A percentile compares a stretch with the other conserved stretches of the same genome.
Conservation (phyloP, 2,113 vertebrate species). For the Lonchura striata region DNA sequence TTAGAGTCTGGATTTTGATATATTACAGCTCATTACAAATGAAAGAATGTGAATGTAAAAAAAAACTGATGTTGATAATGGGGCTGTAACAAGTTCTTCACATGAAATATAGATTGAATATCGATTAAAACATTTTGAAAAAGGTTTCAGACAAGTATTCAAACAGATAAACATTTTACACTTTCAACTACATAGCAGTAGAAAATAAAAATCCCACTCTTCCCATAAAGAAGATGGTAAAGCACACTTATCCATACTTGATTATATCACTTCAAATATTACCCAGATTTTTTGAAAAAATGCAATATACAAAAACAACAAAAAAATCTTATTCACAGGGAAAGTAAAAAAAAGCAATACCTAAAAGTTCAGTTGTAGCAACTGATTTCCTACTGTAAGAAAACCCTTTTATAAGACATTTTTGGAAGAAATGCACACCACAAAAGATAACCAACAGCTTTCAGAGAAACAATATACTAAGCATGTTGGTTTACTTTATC, state of each 20-base stretch:
- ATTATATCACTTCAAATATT: neutral
- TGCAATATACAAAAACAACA: neutral
- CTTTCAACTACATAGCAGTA: neutral
- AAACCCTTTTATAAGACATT: neutral
- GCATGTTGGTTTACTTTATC: neutral
- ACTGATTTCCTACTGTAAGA: neutral
- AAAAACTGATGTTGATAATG: neutral
- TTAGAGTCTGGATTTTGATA: neutral
- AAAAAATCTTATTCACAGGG: neutral
- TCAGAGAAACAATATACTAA: neutral
- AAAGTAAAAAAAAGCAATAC: neutral
- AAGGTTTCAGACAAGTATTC: slow-evolving; percentile 11
- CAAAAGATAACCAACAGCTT: neutral
- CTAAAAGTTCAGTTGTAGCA: neutral
- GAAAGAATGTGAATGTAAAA: neutral
- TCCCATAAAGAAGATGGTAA: neutral
- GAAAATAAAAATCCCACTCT: neutral
- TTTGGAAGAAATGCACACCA: neutral
- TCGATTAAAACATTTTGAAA: neutral
- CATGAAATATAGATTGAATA: neutral
- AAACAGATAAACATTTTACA: slow-evolving; percentile 13
- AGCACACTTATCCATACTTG: neutral
- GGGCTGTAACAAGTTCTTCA: neutral
- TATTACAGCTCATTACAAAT: neutral
- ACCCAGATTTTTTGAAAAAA: neutral